Base-by-base conservation (phyloP, 2,888 invertebrate genomes). In the Byasa hedistus region DNA sequence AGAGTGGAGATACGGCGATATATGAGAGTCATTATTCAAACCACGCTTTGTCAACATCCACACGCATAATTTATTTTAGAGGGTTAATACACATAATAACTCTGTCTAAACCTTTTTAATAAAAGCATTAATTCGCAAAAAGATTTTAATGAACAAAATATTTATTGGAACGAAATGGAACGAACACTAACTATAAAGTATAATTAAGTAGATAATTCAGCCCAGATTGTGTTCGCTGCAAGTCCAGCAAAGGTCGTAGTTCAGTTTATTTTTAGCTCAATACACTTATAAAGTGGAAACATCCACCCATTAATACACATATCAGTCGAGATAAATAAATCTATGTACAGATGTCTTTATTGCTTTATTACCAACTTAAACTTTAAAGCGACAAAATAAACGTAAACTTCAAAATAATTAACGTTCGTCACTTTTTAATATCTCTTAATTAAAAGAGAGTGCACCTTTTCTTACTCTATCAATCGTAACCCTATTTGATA, bases 401-500 rank as follows among this genome's bases (percentile, higher is more conserved):
- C n/a, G n/a, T 7, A 21, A n/a, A 44, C 56, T 12, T 44, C 15
- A 27, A 36, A 8, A 36, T 21, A 8, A 10, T 44, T 74, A 79
- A 79, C 81, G 85, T 85, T 80, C 79, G 85, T 85, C 84, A 85
- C 76, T 75, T 3, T 78, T 80, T 79, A 88, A 86, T 84, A 80
- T 83, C 68, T 73, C 81, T 82, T 84, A 88, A 88, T 89, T 89
- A 87, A 88, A 89, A 88, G 87, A 83, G 79, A 81, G 78, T 79
- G 79, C 81, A 75, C 75, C 48, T 74, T 80, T 79, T 83, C 80
- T 81, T 83, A 78, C 84, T 83, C 82, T 84, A 81, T 65, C 87
- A 89, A 89, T 88, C 88, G 86, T 84, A 84, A 87, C 83, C 79
- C 82, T 82, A 79, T 79, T 84, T 87, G 87, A 89, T 86, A 84